Conservation (phyloP, 2,113 vertebrate species). For the Nanorana parkeri region DNA sequence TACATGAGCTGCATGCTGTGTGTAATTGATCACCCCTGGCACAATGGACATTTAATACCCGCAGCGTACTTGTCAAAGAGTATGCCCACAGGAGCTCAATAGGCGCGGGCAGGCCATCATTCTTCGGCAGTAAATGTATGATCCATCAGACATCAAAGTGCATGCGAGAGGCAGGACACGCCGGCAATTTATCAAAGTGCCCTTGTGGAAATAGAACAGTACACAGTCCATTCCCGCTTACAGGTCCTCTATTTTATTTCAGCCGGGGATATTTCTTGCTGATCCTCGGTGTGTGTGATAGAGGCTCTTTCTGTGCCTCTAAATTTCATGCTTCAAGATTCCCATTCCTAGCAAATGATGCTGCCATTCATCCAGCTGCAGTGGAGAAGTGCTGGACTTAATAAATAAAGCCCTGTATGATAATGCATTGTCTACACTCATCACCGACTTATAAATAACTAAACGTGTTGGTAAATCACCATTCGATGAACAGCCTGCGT, state of each 20-base stretch:
- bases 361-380: conserved; percentile 14
- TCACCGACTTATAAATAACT: no score
- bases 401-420: not conserved
- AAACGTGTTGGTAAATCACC: no score
- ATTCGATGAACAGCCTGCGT: no score
- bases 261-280: conserved; percentile 3
- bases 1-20: not conserved
- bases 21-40: not conserved
- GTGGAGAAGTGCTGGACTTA: not conserved
- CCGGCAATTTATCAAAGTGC: conserved; percentile 11
- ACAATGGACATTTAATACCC: not conserved
- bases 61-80: not conserved
- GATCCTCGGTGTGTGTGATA: not conserved
- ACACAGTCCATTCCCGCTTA: not conserved
- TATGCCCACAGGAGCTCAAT: not conserved
- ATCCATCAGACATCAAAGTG: not conserved
- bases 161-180: conserved; percentile 5
- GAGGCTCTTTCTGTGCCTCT: not conserved
- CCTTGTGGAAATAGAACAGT: conserved; percentile 7
- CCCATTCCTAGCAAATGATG: not conserved
- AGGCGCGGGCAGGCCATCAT: not conserved
- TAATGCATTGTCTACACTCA: no score
- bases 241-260: not conserved
- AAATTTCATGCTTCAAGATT: conserved; percentile 23
- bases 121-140: conserved; percentile 1